A percentile compares a stretch with the other conserved stretches of the same genome.
phyloP scores from a whole-genome alignment of 2,113 vertebrate genomes.

The Amphilophus citrinellus region DNA sequence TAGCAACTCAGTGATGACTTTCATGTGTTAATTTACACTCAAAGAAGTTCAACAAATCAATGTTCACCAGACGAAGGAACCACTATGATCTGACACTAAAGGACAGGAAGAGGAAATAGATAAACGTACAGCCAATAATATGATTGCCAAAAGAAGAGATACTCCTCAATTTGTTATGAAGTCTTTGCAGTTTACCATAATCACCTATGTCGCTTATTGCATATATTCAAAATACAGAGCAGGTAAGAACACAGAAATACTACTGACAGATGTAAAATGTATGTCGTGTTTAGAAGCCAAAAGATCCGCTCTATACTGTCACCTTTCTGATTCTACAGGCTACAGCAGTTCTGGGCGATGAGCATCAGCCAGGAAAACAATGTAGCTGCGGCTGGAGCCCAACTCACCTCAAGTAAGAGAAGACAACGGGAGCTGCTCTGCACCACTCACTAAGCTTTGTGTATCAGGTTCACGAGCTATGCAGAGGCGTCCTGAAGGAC shows the following conservation, averaged over 20 bases:
- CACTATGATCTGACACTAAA: conserved; percentile 22
- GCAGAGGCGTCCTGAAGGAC: conserved; percentile 73
- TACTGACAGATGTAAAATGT: not conserved
- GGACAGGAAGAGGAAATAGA: not conserved
- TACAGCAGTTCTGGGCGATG: not conserved
- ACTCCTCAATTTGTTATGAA: not conserved
- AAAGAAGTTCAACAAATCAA: conserved; percentile 46
- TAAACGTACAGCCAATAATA: not conserved
- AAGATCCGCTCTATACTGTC: not conserved
- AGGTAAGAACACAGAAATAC: not conserved
- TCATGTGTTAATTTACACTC: conserved; percentile 64
- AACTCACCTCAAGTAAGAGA: not conserved
- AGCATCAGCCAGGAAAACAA: not conserved
- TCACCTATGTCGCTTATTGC: not conserved
- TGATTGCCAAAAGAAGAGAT: not conserved
- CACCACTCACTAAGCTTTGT: conserved; percentile 13
- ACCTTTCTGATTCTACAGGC: not conserved
- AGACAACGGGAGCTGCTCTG: conserved; percentile 3
- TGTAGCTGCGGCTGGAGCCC: not conserved
- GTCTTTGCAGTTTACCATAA: not conserved
- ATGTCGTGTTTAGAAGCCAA: not conserved
- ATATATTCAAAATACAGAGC: not conserved
- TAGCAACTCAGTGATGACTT: conserved; percentile 49
- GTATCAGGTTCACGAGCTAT: conserved; percentile 58
- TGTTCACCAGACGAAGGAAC: not conserved